A percentile compares a stretch with the other conserved stretches of the same genome.
Conservation (phyloP, 1,140 invertebrate species). For the Diplogasteroides magnus region DNA sequence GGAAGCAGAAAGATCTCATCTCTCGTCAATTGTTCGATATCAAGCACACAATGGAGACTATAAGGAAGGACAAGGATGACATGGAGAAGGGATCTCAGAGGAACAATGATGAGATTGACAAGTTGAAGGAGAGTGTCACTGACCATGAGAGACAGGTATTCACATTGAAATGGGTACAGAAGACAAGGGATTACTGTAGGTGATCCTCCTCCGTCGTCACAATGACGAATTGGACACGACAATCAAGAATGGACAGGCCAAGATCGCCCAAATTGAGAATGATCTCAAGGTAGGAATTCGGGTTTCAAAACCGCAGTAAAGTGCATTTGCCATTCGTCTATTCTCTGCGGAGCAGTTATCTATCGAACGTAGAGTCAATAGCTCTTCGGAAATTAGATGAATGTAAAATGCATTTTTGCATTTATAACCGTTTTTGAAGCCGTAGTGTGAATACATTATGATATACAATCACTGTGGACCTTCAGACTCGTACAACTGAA, state of each 20-base stretch:
- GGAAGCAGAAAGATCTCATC: conserved; percentile 49
- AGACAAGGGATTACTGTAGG: conserved; percentile 21
- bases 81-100: conserved; percentile 30
- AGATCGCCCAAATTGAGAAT: conserved; percentile 42
- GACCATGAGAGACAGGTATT: conserved; percentile 42
- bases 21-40: conserved; percentile 43
- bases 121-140: conserved; percentile 38
- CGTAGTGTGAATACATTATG: no score
- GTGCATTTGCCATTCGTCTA: no score
- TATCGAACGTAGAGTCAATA: no score
- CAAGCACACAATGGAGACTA: conserved; percentile 37
- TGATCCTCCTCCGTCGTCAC: conserved; percentile 46
- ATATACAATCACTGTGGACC: no score
- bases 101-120: conserved; percentile 51
- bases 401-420: no score
- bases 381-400: no score
- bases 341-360: no score
- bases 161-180: neutral
- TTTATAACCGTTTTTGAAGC: no score
- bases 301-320: no score
- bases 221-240: conserved; percentile 54
- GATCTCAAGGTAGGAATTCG: conserved; percentile 36
- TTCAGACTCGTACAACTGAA: conserved; percentile 37
- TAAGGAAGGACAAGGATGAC: conserved; percentile 33
- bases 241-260: conserved; percentile 49